These are phyloP conservation scores for Eleginops maclovinus DNA, from an alignment of 2,113 vertebrate genomes.

Conservation along the genomic window DNA sequence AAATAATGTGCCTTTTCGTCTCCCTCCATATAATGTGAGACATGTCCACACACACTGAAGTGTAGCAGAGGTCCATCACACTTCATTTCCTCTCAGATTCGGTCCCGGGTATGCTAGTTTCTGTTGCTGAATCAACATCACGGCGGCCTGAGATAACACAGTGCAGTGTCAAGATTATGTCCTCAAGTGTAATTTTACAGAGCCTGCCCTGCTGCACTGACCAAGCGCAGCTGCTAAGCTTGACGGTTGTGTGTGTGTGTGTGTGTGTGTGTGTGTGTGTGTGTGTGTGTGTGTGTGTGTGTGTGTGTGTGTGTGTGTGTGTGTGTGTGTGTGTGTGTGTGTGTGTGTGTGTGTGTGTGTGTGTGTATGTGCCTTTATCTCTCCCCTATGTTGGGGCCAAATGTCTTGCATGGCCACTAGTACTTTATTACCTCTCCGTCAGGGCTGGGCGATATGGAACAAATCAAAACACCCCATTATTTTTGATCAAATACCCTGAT, in stretches of 20 bases:
- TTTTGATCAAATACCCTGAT: no score
- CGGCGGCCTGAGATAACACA: slow-evolving; percentile 68
- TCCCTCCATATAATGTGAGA: slow-evolving; percentile 22
- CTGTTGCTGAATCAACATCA: slow-evolving; percentile 71
- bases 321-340: slow-evolving; percentile 3
- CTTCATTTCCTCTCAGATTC: slow-evolving; percentile 70
- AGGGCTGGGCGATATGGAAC: no score
- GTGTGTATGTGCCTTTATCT: background rate
- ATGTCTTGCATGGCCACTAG: background rate
- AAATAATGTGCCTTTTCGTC: slow-evolving; percentile 2
- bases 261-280: slow-evolving; percentile 4
- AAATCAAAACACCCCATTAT: no score
- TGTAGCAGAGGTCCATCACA: slow-evolving; percentile 61
- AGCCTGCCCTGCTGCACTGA: slow-evolving; percentile 51
- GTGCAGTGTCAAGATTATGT: slow-evolving; percentile 77
- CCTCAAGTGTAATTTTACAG: slow-evolving; percentile 80
- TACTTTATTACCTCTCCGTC: slow-evolving; percentile 5
- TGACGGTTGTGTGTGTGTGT: slow-evolving; percentile 12
- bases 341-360: slow-evolving; percentile 10
- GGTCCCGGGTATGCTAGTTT: slow-evolving; percentile 38
- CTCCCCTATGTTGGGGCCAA: slow-evolving; percentile 15
- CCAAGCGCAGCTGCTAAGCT: slow-evolving; percentile 56
- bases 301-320: background rate
- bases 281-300: background rate
- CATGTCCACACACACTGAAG: slow-evolving; percentile 43